These are phyloP conservation scores for Mesoclemmys tuberculata DNA, from an alignment of 2,113 vertebrate species.

Conservation along the genomic window DNA sequence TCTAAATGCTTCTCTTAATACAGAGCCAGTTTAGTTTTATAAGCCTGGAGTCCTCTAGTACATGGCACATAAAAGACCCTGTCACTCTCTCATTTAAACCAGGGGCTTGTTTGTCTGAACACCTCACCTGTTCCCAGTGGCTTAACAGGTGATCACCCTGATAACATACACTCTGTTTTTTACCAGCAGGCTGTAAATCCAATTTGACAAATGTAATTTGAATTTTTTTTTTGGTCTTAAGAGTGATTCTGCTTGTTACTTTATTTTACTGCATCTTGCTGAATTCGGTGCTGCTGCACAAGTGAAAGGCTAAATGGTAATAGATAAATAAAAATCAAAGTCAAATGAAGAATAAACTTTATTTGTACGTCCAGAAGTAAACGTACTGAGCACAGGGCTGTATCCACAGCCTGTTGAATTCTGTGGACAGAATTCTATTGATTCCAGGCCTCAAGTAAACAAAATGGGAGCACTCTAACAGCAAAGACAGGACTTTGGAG, in stretches of 20 bases:
- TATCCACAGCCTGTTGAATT: background rate
- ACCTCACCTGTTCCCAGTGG: background rate
- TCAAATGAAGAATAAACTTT: background rate
- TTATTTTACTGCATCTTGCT: background rate
- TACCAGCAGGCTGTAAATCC: background rate
- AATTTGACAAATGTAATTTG: background rate
- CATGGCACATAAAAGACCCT: background rate
- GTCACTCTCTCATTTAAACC: background rate
- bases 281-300: background rate
- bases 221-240: background rate
- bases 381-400: background rate
- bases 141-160: background rate
- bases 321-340: background rate
- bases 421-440: background rate
- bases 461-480: background rate
- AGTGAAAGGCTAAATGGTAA: background rate
- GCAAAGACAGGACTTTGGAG: background rate
- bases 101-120: background rate
- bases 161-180: background rate
- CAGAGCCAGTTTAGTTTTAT: background rate
- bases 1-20: background rate
- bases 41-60: background rate
- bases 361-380: background rate
- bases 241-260: background rate
- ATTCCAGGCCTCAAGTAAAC: background rate